Conservation (phyloP, 2,113 vertebrate genomes). For the Artemisiospiza belli region DNA sequence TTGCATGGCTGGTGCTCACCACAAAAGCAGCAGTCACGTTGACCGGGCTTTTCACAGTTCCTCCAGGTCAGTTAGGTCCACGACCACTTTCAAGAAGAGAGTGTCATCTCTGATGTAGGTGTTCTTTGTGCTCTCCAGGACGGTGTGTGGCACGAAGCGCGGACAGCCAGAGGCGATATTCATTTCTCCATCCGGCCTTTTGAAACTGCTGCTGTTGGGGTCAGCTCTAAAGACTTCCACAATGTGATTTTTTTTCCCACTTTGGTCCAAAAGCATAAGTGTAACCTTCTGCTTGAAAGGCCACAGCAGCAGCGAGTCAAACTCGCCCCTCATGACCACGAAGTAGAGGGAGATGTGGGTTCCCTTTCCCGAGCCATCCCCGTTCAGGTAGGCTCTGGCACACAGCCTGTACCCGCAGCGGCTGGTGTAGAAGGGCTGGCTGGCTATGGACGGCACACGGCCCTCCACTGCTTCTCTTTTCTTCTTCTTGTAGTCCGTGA, state of each 20-base stretch:
- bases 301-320: conserved; percentile 88
- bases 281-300: conserved; percentile 90
- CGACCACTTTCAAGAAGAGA: conserved; percentile 85
- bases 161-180: conserved; percentile 86
- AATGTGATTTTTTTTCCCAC: conserved; percentile 79
- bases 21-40: neutral
- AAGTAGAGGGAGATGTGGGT: conserved; percentile 89
- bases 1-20: neutral
- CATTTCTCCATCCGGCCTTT: conserved; percentile 81
- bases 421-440: conserved; percentile 87
- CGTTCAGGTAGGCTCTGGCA: conserved; percentile 84
- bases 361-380: conserved; percentile 84
- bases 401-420: conserved; percentile 89
- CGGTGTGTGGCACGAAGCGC: conserved; percentile 77
- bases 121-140: conserved; percentile 78
- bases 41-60: conserved; percentile 68
- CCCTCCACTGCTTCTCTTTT: conserved; percentile 80
- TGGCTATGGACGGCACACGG: conserved; percentile 79
- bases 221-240: conserved; percentile 82
- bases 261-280: conserved; percentile 86
- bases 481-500: conserved; percentile 80
- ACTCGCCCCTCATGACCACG: conserved; percentile 91
- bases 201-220: conserved; percentile 83
- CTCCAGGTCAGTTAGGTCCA: conserved; percentile 85
- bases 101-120: conserved; percentile 85